phyloP scores from a whole-genome alignment of 2,113 vertebrate species.

The Apistogramma diplotaenia region DNA sequence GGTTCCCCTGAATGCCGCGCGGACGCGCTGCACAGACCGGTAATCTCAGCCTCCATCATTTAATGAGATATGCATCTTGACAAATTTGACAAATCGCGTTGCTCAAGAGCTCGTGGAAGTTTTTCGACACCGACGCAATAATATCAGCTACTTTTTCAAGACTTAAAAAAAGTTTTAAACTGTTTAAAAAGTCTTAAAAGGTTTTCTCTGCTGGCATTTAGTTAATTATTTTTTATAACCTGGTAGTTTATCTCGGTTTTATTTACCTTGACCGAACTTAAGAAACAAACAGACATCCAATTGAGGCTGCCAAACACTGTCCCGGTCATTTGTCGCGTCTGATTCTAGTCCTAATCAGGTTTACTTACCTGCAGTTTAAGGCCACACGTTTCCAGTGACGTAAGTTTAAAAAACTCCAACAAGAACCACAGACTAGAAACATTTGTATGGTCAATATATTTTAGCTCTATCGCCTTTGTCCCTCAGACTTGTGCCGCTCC shows the following conservation, averaged over 20 bases:
- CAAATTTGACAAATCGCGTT: background rate
- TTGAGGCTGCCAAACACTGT: background rate
- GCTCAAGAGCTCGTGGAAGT: background rate
- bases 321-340: background rate
- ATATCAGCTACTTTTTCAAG: background rate
- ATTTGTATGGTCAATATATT: background rate
- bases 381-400: background rate
- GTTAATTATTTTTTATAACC: background rate
- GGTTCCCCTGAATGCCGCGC: constrained; percentile 47
- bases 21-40: constrained; percentile 45
- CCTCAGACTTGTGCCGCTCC: background rate
- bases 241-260: background rate
- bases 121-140: background rate
- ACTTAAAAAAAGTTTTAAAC: background rate
- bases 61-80: background rate
- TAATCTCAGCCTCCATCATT: constrained; percentile 39
- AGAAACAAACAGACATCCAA: background rate
- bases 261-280: background rate
- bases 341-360: background rate
- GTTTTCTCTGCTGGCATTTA: background rate
- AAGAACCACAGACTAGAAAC: background rate
- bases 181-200: background rate
- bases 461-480: background rate
- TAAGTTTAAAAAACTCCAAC: background rate
- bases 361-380: constrained; percentile 40